Percentiles rank a stretch among this genome's conserved stretches.
Conservation (phyloP, 1,140 invertebrate genomes). For the Yoshiicerus persimilis region DNA sequence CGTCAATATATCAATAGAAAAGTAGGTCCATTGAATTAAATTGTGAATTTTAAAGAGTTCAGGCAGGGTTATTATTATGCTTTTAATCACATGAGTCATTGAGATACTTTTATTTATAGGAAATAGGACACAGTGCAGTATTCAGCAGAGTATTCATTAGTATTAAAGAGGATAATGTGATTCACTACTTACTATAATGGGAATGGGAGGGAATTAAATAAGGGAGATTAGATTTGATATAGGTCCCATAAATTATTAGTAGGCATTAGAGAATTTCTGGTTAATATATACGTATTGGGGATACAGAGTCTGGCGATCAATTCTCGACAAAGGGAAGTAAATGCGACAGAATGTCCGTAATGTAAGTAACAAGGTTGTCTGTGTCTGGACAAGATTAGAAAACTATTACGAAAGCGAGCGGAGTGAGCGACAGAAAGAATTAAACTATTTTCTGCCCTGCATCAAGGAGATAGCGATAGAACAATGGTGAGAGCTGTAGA, state of each 20-base stretch:
- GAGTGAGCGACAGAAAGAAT: background rate
- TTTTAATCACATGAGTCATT: too few relatives aligned
- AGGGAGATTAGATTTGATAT: background rate
- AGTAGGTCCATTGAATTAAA: too few relatives aligned
- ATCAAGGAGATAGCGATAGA: background rate
- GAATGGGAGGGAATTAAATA: background rate
- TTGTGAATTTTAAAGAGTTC: too few relatives aligned
- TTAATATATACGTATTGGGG: background rate
- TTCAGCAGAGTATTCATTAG: too few relatives aligned
- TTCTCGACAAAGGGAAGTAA: background rate
- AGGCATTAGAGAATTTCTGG: background rate
- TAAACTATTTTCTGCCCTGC: background rate
- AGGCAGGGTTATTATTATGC: too few relatives aligned
- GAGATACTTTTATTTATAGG: too few relatives aligned
- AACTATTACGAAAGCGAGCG: background rate
- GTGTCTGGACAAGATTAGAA: conserved; percentile 8
- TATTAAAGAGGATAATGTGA: too few relatives aligned
- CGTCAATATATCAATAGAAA: too few relatives aligned
- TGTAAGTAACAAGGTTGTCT: background rate
- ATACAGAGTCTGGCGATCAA: background rate
- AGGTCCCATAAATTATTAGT: background rate
- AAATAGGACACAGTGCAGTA: too few relatives aligned
- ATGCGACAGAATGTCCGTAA: background rate
- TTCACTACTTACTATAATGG: too few relatives aligned
- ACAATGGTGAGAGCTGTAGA: background rate